Conservation (phyloP, 2,888 invertebrate genomes). For the Metalampra italica region DNA sequence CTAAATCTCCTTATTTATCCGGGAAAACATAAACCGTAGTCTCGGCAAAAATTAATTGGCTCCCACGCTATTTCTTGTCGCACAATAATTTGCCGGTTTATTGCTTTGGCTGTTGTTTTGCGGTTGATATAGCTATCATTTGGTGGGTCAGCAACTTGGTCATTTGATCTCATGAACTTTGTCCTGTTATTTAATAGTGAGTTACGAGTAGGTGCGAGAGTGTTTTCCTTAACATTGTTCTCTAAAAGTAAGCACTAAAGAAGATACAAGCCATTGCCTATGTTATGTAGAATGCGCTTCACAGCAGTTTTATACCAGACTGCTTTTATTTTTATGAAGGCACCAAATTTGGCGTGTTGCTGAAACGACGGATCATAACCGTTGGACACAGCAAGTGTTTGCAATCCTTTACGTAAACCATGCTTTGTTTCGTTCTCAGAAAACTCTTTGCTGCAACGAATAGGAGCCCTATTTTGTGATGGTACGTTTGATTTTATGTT, state of each 20-base stretch:
- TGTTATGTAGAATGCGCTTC: slow-evolving; percentile 42
- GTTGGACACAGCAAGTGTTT: slow-evolving; percentile 69
- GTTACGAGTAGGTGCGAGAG: not conserved
- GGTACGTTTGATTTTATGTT: slow-evolving; percentile 32
- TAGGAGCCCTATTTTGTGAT: slow-evolving; percentile 29
- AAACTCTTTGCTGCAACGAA: slow-evolving; percentile 20
- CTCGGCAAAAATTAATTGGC: slow-evolving; percentile 75
- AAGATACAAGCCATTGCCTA: slow-evolving; percentile 20
- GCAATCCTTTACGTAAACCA: slow-evolving; percentile 58
- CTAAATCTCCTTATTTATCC: slow-evolving; percentile 77
- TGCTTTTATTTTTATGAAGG: slow-evolving; percentile 67
- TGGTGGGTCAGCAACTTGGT: slow-evolving; percentile 4
- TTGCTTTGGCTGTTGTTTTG: slow-evolving; percentile 38
- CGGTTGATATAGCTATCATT: slow-evolving; percentile 21
- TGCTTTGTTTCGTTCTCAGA: slow-evolving; percentile 47
- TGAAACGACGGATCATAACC: slow-evolving; percentile 71
- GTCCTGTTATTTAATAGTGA: not conserved
- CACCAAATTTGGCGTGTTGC: slow-evolving; percentile 69
- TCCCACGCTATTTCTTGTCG: slow-evolving; percentile 60
- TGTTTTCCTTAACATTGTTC: not conserved
- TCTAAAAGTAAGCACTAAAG: not conserved
- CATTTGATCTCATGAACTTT: slow-evolving; percentile 1
- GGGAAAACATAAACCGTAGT: slow-evolving; percentile 71
- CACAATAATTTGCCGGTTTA: slow-evolving; percentile 61
- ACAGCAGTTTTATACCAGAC: slow-evolving; percentile 51